Percentiles rank a stretch among this genome's conserved stretches.
Conservation (phyloP, 2,888 invertebrate genomes). For the Thalpophila matura region DNA sequence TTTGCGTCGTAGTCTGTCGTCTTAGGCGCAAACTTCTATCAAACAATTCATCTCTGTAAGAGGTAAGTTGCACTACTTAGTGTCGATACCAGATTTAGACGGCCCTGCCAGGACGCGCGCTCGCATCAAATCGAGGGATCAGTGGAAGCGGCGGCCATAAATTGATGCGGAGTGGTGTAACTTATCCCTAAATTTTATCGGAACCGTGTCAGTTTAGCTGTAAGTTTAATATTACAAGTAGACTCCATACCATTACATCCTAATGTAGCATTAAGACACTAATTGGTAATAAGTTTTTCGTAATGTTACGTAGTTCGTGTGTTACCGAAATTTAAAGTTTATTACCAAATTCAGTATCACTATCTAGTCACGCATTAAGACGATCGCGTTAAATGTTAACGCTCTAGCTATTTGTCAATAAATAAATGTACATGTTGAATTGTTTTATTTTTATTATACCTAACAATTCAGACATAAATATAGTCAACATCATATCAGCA, state of each 20-base stretch:
- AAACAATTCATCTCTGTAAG: slow-evolving; percentile 42
- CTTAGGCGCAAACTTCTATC: slow-evolving; percentile 35
- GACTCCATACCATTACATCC: slow-evolving; percentile 34
- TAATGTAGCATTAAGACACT: slow-evolving; percentile 46
- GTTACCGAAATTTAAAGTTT: slow-evolving; percentile 42
- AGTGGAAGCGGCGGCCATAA: slow-evolving; percentile 11
- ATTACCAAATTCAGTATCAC: slow-evolving; percentile 63
- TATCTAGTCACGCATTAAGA: slow-evolving; percentile 72
- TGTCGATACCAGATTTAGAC: slow-evolving; percentile 31
- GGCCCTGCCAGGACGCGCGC: slow-evolving; percentile 22
- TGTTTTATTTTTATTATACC: slow-evolving; percentile 61
- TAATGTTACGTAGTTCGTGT: slow-evolving; percentile 45
- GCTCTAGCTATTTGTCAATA: slow-evolving; percentile 70
- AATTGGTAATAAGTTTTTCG: slow-evolving; percentile 46
- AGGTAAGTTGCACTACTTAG: slow-evolving; percentile 43
- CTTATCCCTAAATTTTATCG: slow-evolving; percentile 21
- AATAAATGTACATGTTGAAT: slow-evolving; percentile 67
- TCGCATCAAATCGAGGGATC: slow-evolving; percentile 46
- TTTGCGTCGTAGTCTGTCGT: slow-evolving; percentile 28
- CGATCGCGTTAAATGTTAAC: slow-evolving; percentile 55
- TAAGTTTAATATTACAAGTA: slow-evolving; percentile 50
- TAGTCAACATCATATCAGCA: too few species aligned
- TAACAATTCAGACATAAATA: not conserved
- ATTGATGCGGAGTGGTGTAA: slow-evolving; percentile 21
- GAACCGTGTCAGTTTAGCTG: slow-evolving; percentile 37